A percentile compares a stretch with the other conserved stretches of the same genome.
These are phyloP conservation scores for Sebastes taczanowskii DNA, from an alignment of 2,797 vertebrate species.

Conservation along the genomic window DNA sequence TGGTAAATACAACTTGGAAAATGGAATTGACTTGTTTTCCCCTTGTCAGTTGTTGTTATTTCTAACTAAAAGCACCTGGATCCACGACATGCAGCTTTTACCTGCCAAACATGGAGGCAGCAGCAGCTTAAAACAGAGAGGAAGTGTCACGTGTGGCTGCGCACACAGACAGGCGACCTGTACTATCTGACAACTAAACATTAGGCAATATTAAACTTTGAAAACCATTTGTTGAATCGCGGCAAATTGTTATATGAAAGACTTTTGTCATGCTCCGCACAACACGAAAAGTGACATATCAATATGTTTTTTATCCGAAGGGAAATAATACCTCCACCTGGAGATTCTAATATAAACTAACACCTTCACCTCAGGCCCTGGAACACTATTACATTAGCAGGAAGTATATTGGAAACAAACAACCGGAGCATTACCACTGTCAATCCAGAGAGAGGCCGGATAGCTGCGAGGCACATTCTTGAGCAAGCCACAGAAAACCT, in stretches of 20 bases:
- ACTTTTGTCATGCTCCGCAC: background rate
- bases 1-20: background rate
- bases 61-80: slow-evolving; percentile 9
- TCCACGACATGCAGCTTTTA: slow-evolving; percentile 8
- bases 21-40: background rate
- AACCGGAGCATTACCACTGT: slow-evolving; percentile 34
- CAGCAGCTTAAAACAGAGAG: background rate
- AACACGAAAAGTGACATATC: slow-evolving; percentile 41
- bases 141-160: background rate
- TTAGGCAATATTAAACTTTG: slow-evolving; percentile 4
- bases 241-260: slow-evolving; percentile 34
- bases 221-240: slow-evolving; percentile 19
- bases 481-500: slow-evolving; percentile 42
- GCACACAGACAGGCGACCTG: background rate
- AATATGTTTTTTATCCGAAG: slow-evolving; percentile 55
- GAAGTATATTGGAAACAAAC: slow-evolving; percentile 59
- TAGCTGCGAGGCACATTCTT: slow-evolving; percentile 63
- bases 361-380: slow-evolving; percentile 39
- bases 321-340: slow-evolving; percentile 50
- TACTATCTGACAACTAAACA: slow-evolving; percentile 1
- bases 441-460: slow-evolving; percentile 36
- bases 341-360: slow-evolving; percentile 53
- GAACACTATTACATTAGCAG: slow-evolving; percentile 49
- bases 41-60: slow-evolving; percentile 7
- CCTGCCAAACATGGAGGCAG: background rate